Conservation (phyloP, 2,797 vertebrate species). For the Pygocentrus nattereri region DNA sequence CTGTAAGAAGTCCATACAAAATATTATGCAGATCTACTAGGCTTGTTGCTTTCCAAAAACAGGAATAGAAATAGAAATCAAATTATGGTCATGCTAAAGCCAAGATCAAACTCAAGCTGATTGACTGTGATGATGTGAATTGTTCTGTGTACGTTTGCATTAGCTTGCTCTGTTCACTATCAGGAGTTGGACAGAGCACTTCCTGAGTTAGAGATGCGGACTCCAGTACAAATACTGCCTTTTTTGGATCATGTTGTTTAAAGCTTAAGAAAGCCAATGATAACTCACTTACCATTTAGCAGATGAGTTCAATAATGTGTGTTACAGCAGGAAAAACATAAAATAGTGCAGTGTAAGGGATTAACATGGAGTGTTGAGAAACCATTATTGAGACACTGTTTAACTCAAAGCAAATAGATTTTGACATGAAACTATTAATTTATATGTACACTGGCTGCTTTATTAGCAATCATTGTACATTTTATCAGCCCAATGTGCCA, state of each 20-base stretch:
- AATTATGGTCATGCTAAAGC: not conserved
- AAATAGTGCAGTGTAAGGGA: not conserved
- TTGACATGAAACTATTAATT: too few relatives aligned
- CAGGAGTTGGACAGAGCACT: not conserved
- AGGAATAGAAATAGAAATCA: slow-evolving; percentile 11
- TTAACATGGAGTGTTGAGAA: not conserved
- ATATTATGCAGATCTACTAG: slow-evolving; percentile 17
- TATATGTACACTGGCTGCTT: too few relatives aligned
- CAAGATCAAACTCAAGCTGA: not conserved
- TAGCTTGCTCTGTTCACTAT: slow-evolving; percentile 10
- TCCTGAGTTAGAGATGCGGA: not conserved
- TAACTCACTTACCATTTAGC: not conserved
- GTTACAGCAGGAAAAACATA: not conserved
- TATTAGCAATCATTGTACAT: too few relatives aligned
- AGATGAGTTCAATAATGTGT: not conserved
- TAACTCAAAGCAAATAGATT: too few relatives aligned
- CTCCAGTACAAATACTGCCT: slow-evolving; percentile 7
- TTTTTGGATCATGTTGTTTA: not conserved
- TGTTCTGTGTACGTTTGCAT: slow-evolving; percentile 7
- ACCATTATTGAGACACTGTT: not conserved
- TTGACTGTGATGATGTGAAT: slow-evolving; percentile 12
- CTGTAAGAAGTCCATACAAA: slow-evolving; percentile 16
- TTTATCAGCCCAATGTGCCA: too few relatives aligned
- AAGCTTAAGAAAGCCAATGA: slow-evolving; percentile 1
- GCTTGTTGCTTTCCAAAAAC: slow-evolving; percentile 4